Conservation (phyloP, 1,140 invertebrate genomes). For the Neocloeon triangulifer region DNA sequence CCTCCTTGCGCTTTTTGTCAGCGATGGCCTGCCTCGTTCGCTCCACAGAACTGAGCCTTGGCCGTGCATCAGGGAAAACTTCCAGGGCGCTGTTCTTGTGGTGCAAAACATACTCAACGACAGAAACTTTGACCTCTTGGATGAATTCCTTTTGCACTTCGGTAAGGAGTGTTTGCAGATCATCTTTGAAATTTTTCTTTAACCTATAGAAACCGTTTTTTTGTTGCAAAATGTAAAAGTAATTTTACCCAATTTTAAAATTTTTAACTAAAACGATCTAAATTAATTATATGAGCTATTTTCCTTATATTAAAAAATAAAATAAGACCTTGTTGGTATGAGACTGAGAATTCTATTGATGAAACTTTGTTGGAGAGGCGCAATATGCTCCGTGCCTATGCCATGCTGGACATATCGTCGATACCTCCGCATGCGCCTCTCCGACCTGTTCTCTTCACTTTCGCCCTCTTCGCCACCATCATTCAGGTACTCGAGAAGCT, state of each 20-base stretch:
- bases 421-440: conserved; percentile 53
- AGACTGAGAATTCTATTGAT: conserved; percentile 26
- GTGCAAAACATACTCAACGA: conserved; percentile 2
- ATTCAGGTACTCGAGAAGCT: too few relatives aligned
- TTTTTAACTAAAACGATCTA: too few relatives aligned
- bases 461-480: too few relatives aligned
- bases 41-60: conserved; percentile 1
- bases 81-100: background rate
- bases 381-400: conserved; percentile 65
- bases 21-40: conserved; percentile 10
- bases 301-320: too few relatives aligned
- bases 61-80: conserved; percentile 2
- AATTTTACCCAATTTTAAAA: too few relatives aligned
- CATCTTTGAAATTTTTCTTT: conserved; percentile 21
- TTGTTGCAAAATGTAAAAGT: conserved; percentile 5
- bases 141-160: conserved; percentile 28
- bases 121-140: conserved; percentile 4
- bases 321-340: conserved; percentile 16
- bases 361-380: conserved; percentile 36
- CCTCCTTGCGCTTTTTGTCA: conserved; percentile 16
- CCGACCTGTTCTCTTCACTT: too few relatives aligned
- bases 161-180: conserved; percentile 27
- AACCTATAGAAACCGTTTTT: too few relatives aligned
- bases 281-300: too few relatives aligned
- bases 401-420: conserved; percentile 78